Base-by-base conservation (phyloP, 2,888 invertebrate genomes). In the Rapana venosa region DNA sequence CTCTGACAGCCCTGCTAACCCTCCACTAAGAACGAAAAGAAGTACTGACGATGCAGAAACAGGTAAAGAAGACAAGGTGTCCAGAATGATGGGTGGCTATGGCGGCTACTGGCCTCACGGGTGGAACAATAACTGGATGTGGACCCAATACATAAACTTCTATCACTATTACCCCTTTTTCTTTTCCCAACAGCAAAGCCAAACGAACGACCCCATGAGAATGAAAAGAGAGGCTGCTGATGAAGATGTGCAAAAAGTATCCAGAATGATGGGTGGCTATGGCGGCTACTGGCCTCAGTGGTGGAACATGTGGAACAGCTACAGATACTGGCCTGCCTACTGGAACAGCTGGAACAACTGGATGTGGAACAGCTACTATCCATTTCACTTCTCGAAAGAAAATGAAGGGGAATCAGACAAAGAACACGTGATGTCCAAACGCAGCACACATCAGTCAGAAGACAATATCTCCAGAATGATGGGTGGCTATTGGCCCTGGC, bases 71-170 rank as follows among this genome's bases (percentile, higher is more conserved):
- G 70, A 74, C 22, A 17, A 70, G 70, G 30, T 66, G 36, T 70
- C 87, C 22, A 77, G 74, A 79, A 79, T 88, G 88, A 88, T 88
- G 77, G 84, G 84, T 58, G 87, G 87, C n/a, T 61, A 70, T 87
- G 87, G 87, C 47, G 74, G 47, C 74, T 47, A 74, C 77, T 74
- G 74, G 87, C 77, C 87, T 26, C 36, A 70, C 77, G 36, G 36
- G 77, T 74, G 87, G 88, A 83, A 83, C 81, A 22, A 26, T 58
- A 85, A 58, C 58, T 58, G 30, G 85, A 85, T 70, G 87, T 74
- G 87, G 87, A 87, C 47, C 87, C 47, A 47, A 5, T 47, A 47
- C 47, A 47, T 2, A 47, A 47, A 47, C 47, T 47, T 47, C 47
- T 47, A 47, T 47, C 32, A 47, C 36, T 36, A 47, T 5, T n/a